These are phyloP conservation scores for Gavialis gangeticus DNA, from an alignment of 2,113 vertebrate genomes.

Conservation along the genomic window DNA sequence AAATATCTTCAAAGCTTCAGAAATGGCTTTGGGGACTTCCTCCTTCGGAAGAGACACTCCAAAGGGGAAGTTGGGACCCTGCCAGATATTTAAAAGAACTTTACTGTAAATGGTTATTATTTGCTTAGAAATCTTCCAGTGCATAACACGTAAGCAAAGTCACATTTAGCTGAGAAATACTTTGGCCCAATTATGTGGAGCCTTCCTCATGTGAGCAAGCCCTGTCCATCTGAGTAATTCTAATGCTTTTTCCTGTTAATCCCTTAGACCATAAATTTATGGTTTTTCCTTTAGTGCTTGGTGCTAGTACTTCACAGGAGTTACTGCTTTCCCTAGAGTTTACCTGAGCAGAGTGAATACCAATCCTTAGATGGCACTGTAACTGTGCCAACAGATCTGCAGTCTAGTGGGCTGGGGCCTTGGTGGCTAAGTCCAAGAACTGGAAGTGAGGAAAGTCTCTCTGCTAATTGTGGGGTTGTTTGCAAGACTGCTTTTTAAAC, in stretches of 20 bases:
- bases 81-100: not conserved
- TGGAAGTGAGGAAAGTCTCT: not conserved
- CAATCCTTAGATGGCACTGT: not conserved
- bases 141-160: not conserved
- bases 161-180: accelerated
- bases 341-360: not conserved
- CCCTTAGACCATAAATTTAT: not conserved
- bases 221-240: not conserved
- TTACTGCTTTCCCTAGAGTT: not conserved
- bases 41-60: not conserved
- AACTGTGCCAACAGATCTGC: not conserved
- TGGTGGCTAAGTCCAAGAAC: not conserved
- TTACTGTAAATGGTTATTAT: not conserved
- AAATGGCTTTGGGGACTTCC: not conserved
- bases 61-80: not conserved
- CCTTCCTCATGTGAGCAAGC: not conserved
- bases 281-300: accelerated
- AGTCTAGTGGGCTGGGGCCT: not conserved
- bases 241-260: not conserved
- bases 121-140: not conserved
- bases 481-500: conserved; percentile 14
- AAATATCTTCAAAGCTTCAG: not conserved
- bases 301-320: not conserved
- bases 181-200: not conserved
- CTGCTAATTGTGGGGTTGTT: not conserved